phyloP scores from a whole-genome alignment of 2,888 invertebrate species.

The Diaprepes abbreviatus region DNA sequence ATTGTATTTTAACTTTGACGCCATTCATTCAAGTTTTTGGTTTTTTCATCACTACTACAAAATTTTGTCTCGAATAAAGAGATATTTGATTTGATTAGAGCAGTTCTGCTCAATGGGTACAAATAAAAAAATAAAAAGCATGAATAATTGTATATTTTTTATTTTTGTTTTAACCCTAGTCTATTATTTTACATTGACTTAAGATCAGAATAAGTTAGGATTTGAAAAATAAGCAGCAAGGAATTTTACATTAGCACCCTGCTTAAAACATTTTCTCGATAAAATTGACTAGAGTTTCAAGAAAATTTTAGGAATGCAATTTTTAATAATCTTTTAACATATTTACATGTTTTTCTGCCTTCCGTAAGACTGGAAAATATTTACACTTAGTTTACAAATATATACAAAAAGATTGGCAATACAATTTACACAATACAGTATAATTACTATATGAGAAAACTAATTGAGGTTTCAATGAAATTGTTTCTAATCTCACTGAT shows the following conservation, averaged over 20 bases:
- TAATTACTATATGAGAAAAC: constrained; percentile 10
- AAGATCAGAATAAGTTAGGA: constrained; percentile 61
- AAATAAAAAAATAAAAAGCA: background rate
- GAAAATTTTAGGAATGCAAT: constrained; percentile 65
- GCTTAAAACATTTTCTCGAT: constrained; percentile 47
- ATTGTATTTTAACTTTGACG: no score
- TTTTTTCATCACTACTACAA: no score
- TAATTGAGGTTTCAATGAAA: constrained; percentile 14
- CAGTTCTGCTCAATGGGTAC: background rate
- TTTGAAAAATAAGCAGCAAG: constrained; percentile 54
- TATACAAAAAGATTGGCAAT: constrained; percentile 36
- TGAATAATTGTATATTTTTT: constrained; percentile 33
- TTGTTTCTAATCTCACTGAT: background rate
- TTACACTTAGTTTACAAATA: constrained; percentile 36
- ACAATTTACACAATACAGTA: constrained; percentile 23
- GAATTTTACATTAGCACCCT: constrained; percentile 20
- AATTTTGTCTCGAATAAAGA: no score
- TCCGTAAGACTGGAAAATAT: constrained; percentile 30
- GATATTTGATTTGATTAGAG: no score
- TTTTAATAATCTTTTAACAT: constrained; percentile 62
- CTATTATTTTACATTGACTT: constrained; percentile 65
- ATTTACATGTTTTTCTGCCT: constrained; percentile 31
- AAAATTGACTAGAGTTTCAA: constrained; percentile 65
- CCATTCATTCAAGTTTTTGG: no score
- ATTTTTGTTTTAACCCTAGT: constrained; percentile 61